Evolutionary conservation across 2,113 vertebrate genomes (phyloP).

Genomic region (Siniperca chuatsi): DNA sequence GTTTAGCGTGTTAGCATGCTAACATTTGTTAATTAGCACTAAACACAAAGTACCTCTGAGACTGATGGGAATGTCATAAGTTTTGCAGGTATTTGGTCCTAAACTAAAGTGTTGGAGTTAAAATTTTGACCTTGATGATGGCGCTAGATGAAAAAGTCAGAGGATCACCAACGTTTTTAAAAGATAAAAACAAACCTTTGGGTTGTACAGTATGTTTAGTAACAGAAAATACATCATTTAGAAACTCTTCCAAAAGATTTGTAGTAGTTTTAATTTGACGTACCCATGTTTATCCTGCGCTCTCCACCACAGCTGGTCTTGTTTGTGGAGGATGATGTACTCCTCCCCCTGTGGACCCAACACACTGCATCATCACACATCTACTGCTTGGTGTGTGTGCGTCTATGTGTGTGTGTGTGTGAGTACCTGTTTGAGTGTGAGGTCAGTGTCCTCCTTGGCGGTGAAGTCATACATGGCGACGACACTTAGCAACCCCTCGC

Average conservation of each 20-base stretch:
- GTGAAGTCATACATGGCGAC: slow-evolving; percentile 90
- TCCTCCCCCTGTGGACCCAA: slow-evolving; percentile 82
- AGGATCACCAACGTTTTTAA: no score
- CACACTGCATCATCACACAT: neutral
- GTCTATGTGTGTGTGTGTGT: neutral
- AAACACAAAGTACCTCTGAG: neutral
- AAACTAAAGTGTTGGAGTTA: no score
- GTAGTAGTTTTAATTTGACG: fast-evolving
- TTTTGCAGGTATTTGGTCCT: no score
- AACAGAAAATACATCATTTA: no score
- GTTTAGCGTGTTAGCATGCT: no score
- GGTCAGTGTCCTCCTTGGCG: slow-evolving; percentile 82
- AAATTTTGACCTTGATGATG: no score
- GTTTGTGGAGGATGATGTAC: slow-evolving; percentile 88
- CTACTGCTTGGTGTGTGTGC: neutral
- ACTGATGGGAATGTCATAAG: neutral
- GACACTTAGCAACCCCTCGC: slow-evolving; percentile 70
- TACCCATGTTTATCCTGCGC: slow-evolving; percentile 88
- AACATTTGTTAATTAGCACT: no score
- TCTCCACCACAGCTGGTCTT: slow-evolving; percentile 91
- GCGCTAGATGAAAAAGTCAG: no score
- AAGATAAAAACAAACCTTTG: no score
- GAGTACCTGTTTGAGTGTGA: slow-evolving; percentile 70
- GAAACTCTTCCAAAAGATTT: neutral
- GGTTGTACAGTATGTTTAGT: no score